Evolutionary conservation across 2,113 vertebrate genomes (phyloP).

Genomic region (Argyrosomus japonicus): DNA sequence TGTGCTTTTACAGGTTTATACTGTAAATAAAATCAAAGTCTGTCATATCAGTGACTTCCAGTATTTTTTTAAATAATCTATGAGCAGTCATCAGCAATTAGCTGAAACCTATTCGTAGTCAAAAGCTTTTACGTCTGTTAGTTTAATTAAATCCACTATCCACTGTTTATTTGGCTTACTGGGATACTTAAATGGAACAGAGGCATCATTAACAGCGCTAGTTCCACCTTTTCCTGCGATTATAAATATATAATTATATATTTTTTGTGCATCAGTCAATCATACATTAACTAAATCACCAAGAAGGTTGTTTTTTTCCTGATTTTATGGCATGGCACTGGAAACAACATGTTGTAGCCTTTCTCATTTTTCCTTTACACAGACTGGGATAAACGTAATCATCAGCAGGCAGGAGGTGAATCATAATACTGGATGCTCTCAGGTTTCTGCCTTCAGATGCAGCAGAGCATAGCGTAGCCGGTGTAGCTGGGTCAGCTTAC

Average conservation of each 20-base stretch:
- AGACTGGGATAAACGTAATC: neutral
- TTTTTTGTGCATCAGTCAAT: neutral
- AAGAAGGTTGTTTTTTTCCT: neutral
- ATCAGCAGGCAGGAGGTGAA: conserved; percentile 14
- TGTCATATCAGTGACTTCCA: too few relatives aligned
- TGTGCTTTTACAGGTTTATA: neutral
- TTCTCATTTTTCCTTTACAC: neutral
- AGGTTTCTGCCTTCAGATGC: conserved; percentile 40
- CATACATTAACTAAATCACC: neutral
- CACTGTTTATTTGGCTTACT: neutral
- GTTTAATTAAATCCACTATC: neutral
- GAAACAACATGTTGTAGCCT: neutral
- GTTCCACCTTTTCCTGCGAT: neutral
- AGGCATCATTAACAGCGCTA: neutral
- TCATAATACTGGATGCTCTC: conserved; percentile 5
- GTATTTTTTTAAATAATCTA: too few relatives aligned
- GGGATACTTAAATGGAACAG: neutral
- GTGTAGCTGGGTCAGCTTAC: conserved; percentile 30
- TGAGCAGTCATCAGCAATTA: neutral
- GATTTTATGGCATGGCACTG: neutral
- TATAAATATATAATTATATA: neutral
- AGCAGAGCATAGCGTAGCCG: conserved; percentile 16
- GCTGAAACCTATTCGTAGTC: neutral
- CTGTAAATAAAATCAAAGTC: neutral
- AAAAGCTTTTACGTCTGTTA: neutral